Evolutionary conservation across 53 echinoderm and acorn worm species (phyloP), one percentile per base, ranked within the genome.

Genomic region (Temnopleurus reevesii): DNA sequence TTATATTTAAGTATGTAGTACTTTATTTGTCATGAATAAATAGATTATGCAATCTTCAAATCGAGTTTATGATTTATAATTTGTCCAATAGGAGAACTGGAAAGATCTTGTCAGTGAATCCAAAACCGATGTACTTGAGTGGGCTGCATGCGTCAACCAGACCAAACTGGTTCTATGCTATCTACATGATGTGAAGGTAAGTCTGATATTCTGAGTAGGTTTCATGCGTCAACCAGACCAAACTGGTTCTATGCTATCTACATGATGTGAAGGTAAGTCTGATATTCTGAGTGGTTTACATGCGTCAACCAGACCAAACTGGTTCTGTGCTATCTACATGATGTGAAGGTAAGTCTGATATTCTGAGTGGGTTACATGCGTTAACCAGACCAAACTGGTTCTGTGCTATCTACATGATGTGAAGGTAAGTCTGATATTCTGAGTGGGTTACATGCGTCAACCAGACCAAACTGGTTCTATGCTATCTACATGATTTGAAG

Each of bases 101-200:
- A 55, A 77, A 46, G 95, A 97, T 57, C 81, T 97, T 76, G 85
- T 97, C 21, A 15, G 90, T 13, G 97, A 97, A 30, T 95, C 95
- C 0, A 86, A 91, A 53, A 91, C 89, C 0, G 97, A 97, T 86
- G 97, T 97, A 9, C 64, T 97, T 24, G 97, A 95, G 41, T 97
- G 97, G 97, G 91, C 94, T 19, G 92, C 92, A 4, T 95, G 95
- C 86, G 97, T 97, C 47, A 85, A 90, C 76, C 89, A 80, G 17
- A 94, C 93, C 27, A 97, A 97, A 61, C 91, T 97, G 29, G 94
- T 97, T 26, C 56, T 95, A 0, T 94, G 95, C 45, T 97, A 91
- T 80, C 85, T 94, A 15, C 95, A 97, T 89, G 94, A 97, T 89
- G 97, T 97, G 5, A 97, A 97, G 93, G 95, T 93, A 89, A 83